Evolutionary conservation across 2,797 vertebrate genomes (phyloP).

Genomic region (Tapirus indicus): DNA sequence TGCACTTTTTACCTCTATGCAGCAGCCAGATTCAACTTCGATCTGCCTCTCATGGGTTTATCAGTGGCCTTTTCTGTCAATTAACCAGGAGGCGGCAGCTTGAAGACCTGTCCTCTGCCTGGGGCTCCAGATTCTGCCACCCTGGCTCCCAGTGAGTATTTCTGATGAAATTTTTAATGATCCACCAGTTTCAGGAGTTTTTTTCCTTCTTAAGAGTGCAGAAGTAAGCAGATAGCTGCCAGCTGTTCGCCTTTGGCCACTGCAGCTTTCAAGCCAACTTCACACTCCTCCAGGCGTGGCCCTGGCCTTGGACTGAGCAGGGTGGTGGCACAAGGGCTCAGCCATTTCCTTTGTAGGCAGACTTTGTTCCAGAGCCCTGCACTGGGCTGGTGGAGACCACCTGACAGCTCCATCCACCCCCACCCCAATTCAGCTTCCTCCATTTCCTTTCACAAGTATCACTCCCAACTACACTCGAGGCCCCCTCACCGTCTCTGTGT

Average conservation of each 20-base stretch:
- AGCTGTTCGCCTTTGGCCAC: background rate
- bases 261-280: background rate
- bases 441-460: background rate
- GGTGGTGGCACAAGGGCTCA: background rate
- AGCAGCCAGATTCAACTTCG: background rate
- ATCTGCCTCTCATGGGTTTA: background rate
- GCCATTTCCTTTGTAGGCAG: background rate
- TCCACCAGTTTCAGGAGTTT: background rate
- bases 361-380: background rate
- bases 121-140: background rate
- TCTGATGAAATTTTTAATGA: background rate
- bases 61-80: background rate
- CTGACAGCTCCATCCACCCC: background rate
- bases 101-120: background rate
- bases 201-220: background rate
- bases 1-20: background rate
- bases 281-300: background rate
- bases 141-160: background rate
- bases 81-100: background rate
- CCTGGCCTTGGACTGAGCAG: background rate
- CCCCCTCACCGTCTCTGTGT: background rate
- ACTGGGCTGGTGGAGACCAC: background rate
- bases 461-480: background rate
- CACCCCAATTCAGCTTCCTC: background rate
- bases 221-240: background rate